Evolutionary conservation across 1,140 invertebrate species (phyloP).

Genomic region (Drosophila melanica): DNA sequence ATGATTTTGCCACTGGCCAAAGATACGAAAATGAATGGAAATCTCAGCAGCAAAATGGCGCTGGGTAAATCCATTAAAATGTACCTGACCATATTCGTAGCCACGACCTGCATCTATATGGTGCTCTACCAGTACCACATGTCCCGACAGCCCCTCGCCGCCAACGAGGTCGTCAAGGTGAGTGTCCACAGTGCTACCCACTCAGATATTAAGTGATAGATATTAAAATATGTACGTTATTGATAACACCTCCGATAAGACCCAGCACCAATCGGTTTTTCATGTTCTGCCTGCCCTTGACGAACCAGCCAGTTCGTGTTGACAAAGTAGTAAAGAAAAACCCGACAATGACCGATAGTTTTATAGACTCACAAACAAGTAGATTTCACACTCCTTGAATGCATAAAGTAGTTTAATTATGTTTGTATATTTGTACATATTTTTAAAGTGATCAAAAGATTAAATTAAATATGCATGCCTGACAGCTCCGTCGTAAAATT

Average conservation of each 20-base stretch:
- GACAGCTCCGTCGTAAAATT: not conserved
- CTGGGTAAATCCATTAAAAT: slow-evolving; percentile 83
- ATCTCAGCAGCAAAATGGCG: slow-evolving; percentile 67
- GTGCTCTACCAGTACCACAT: slow-evolving; percentile 83
- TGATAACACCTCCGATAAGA: slow-evolving; percentile 5
- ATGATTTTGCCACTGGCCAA: slow-evolving; percentile 31
- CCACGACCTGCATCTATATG: slow-evolving; percentile 83
- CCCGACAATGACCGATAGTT: not conserved
- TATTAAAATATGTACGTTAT: slow-evolving; percentile 4
- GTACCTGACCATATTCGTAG: slow-evolving; percentile 84
- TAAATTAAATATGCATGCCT: slow-evolving; percentile 3
- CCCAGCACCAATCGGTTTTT: not conserved
- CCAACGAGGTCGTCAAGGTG: slow-evolving; percentile 75
- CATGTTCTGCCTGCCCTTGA: slow-evolving; percentile 1
- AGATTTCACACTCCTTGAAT: slow-evolving; percentile 2
- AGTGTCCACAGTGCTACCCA: slow-evolving; percentile 17
- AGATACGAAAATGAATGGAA: slow-evolving; percentile 39
- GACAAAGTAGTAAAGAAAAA: not conserved
- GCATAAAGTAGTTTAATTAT: not conserved
- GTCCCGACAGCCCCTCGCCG: slow-evolving; percentile 66
- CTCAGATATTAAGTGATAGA: slow-evolving; percentile 6
- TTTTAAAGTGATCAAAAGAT: not conserved
- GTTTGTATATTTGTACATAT: not conserved
- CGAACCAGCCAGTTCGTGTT: not conserved
- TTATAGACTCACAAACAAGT: not conserved